A percentile compares a stretch with the other conserved stretches of the same genome.
These are phyloP conservation scores for Trididemnum nubilum DNA, from an alignment of 23 tunicate species.

Conservation along the genomic window DNA sequence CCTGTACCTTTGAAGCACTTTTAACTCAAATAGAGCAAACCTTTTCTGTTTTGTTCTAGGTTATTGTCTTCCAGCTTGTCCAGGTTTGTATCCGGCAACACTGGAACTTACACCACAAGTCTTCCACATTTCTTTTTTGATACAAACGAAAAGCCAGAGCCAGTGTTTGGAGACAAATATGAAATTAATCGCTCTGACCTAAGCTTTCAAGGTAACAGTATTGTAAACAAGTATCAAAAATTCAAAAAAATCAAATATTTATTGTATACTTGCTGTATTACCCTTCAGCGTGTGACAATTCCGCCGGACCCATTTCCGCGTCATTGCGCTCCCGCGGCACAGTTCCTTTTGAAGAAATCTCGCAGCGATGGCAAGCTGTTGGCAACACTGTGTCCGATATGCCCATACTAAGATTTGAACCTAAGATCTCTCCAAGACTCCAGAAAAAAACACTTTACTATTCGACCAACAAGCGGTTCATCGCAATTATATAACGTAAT, in stretches of 20 bases:
- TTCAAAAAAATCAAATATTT: no score
- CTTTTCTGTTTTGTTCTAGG: background rate
- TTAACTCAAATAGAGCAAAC: no score
- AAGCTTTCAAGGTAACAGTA: constrained; percentile 43
- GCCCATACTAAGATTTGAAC: no score
- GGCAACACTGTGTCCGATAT: background rate
- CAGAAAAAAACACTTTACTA: no score
- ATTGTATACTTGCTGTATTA: background rate
- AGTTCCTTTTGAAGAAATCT: background rate
- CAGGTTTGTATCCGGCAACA: background rate
- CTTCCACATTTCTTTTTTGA: background rate
- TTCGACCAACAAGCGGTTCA: no score
- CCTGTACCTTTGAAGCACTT: no score
- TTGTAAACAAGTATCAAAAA: no score
- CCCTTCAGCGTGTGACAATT: background rate
- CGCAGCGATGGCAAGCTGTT: background rate
- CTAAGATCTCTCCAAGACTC: no score
- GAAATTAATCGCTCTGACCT: constrained; percentile 46
- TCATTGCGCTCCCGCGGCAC: background rate
- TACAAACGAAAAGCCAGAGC: background rate
- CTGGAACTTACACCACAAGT: background rate
- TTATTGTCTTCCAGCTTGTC: background rate
- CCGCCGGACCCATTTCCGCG: background rate
- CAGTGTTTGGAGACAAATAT: constrained; percentile 52
- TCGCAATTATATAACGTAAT: no score